phyloP scores from a whole-genome alignment of 2,888 invertebrate species.

The Hetaerina titia region DNA sequence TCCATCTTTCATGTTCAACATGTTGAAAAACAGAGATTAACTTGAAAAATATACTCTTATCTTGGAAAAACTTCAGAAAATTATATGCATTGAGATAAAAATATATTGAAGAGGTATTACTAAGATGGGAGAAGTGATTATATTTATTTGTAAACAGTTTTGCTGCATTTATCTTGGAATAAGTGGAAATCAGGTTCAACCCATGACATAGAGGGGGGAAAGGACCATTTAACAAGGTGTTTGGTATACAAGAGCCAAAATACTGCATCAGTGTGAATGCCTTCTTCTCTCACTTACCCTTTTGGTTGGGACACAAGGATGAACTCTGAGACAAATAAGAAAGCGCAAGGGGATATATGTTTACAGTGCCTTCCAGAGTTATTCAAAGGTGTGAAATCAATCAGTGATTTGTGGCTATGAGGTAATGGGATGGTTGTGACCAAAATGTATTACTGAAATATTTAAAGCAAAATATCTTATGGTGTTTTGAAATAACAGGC shows the following conservation, averaged over 20 bases:
- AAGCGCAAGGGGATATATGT: neutral
- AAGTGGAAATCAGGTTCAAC: too few species aligned
- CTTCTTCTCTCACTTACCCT: neutral
- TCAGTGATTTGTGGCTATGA: neutral
- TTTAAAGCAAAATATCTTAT: neutral
- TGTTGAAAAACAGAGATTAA: neutral
- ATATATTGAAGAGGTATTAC: neutral
- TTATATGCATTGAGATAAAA: neutral
- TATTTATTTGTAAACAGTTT: too few species aligned
- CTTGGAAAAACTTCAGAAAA: neutral
- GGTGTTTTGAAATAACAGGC: neutral
- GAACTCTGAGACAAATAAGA: neutral
- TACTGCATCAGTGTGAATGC: neutral
- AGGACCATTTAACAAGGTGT: neutral
- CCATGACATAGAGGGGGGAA: neutral
- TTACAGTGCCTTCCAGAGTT: neutral
- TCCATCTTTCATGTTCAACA: neutral
- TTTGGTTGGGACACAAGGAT: neutral
- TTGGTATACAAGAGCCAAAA: neutral
- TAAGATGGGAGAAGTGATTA: neutral
- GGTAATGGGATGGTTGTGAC: neutral
- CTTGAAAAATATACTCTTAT: neutral
- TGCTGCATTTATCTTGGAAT: too few species aligned
- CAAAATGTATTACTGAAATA: neutral
- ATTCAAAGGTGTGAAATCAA: neutral